These are phyloP conservation scores for Cassiopea andromeda DNA, from an alignment of 30 jellyfish, hydroid and myxozoan genomes.

Conservation along the genomic window DNA sequence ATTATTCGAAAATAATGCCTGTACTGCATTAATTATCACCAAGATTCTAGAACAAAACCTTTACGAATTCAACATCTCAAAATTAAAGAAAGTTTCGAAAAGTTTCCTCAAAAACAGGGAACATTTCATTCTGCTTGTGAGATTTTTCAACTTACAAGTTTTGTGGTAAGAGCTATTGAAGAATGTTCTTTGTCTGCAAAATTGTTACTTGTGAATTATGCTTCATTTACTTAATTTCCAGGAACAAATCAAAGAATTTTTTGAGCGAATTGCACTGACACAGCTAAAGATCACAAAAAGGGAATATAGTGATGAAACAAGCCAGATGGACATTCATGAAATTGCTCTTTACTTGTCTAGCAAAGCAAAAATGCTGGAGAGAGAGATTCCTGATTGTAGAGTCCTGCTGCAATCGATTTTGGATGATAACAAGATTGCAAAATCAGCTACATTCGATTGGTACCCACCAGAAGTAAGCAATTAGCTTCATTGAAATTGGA, in stretches of 20 bases:
- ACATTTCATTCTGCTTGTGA: too few species aligned
- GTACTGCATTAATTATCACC: too few species aligned
- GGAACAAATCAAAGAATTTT: conserved; percentile 38
- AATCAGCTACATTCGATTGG: conserved; percentile 36
- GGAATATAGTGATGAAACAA: conserved; percentile 28
- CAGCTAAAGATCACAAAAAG: conserved; percentile 31
- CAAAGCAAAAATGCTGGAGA: conserved; percentile 24
- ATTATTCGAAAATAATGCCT: too few species aligned
- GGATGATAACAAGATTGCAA: conserved; percentile 38
- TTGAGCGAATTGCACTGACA: conserved; percentile 39
- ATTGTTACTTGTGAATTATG: too few species aligned
- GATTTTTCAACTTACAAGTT: too few species aligned
- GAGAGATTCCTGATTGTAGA: conserved; percentile 18
- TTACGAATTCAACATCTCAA: too few species aligned
- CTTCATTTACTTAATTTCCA: not conserved
- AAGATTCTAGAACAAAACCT: too few species aligned
- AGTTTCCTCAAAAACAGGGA: too few species aligned
- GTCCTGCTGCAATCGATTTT: conserved; percentile 30
- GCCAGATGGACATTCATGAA: conserved; percentile 8
- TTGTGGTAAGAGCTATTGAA: too few species aligned
- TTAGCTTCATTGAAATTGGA: too few species aligned
- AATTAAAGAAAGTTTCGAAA: too few species aligned
- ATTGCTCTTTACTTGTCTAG: conserved; percentile 5
- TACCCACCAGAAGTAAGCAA: conserved; percentile 51
- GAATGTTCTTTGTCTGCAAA: too few species aligned